Conservation (phyloP, 2,113 vertebrate genomes). For the Scomber japonicus region DNA sequence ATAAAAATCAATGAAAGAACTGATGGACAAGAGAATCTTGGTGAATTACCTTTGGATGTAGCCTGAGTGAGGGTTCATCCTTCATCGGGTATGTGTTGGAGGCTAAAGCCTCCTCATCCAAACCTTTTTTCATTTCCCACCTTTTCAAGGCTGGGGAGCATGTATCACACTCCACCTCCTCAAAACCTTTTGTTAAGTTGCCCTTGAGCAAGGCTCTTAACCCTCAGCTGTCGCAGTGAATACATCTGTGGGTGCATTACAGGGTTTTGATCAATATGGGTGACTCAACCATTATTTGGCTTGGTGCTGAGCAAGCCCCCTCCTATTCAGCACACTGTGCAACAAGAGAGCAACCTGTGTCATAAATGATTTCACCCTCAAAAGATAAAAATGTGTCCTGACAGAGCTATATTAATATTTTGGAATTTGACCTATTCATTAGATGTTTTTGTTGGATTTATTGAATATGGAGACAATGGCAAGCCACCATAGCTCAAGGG, state of each 20-base stretch:
- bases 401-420: neutral
- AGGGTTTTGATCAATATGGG: neutral
- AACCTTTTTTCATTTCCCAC: slow-evolving; percentile 13
- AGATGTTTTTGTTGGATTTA: neutral
- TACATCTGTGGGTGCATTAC: slow-evolving; percentile 1
- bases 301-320: neutral
- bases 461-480: slow-evolving; percentile 1
- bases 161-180: slow-evolving; percentile 29
- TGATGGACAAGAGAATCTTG: slow-evolving; percentile 62
- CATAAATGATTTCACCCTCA: neutral
- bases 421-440: neutral
- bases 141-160: slow-evolving; percentile 19
- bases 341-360: neutral
- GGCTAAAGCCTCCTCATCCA: slow-evolving; percentile 24
- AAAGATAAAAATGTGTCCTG: neutral
- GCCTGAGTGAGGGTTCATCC: slow-evolving; percentile 49
- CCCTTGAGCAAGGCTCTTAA: slow-evolving; percentile 51
- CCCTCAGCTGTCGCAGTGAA: slow-evolving; percentile 10
- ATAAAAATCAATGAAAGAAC: slow-evolving; percentile 65
- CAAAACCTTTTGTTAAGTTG: slow-evolving; percentile 32
- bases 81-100: slow-evolving; percentile 48
- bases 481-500: neutral
- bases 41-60: slow-evolving; percentile 52
- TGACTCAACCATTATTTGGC: neutral
- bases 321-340: too few species aligned